phyloP scores from a whole-genome alignment of 2,797 vertebrate species.

The Hirundo rustica region DNA sequence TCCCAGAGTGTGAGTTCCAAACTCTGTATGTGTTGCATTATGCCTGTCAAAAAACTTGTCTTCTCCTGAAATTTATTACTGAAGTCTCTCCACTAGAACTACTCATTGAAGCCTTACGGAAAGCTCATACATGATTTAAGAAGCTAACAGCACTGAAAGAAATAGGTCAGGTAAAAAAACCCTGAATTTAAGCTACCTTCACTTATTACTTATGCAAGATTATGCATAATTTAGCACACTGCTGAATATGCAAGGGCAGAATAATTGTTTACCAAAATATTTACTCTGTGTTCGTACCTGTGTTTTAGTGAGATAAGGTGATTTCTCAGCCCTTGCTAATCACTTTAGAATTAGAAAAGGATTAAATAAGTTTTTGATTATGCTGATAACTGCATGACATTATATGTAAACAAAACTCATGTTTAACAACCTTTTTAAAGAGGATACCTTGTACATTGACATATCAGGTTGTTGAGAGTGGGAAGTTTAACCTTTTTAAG shows the following conservation, averaged over 20 bases:
- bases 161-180: constrained; percentile 85
- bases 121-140: constrained; percentile 88
- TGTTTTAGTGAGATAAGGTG: constrained; percentile 85
- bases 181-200: constrained; percentile 85
- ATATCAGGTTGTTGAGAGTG: constrained; percentile 45
- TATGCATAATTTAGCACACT: constrained; percentile 89
- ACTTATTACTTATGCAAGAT: constrained; percentile 88
- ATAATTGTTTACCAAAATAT: constrained; percentile 90
- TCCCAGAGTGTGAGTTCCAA: constrained; percentile 84
- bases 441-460: constrained; percentile 53
- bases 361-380: constrained; percentile 82
- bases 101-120: constrained; percentile 86
- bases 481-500: constrained; percentile 42
- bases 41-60: constrained; percentile 86
- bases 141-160: constrained; percentile 87
- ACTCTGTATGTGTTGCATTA: constrained; percentile 81
- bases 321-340: constrained; percentile 82
- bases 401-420: constrained; percentile 84
- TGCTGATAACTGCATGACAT: constrained; percentile 86
- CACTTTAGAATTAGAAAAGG: constrained; percentile 81
- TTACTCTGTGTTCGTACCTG: constrained; percentile 83
- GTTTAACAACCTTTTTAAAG: constrained; percentile 82
- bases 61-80: constrained; percentile 85
- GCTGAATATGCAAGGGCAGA: constrained; percentile 86
- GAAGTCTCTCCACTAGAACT: constrained; percentile 83